These are phyloP conservation scores for Luehdorfia chinensis DNA, from an alignment of 1,140 invertebrate genomes.

Conservation along the genomic window DNA sequence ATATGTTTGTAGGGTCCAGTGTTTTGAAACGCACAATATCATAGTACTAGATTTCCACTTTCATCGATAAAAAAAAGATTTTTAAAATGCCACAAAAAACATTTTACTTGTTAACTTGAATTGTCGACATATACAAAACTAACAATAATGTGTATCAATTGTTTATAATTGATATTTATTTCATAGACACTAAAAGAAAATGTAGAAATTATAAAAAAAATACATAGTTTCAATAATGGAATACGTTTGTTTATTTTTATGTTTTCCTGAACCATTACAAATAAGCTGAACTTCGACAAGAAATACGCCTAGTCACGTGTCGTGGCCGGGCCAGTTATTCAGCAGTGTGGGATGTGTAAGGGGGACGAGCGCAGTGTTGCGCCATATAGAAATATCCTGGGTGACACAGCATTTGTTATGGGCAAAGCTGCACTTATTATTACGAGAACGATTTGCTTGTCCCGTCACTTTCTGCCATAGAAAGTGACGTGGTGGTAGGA, in stretches of 20 bases:
- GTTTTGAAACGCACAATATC: conserved; percentile 73
- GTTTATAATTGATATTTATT: conserved; percentile 75
- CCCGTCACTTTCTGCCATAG: no score
- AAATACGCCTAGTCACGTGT: no score
- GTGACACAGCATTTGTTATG: no score
- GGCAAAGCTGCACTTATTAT: no score
- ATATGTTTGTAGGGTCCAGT: conserved; percentile 76
- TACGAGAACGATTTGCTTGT: no score
- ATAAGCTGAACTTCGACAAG: no score
- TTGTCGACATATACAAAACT: conserved; percentile 73
- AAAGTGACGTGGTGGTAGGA: no score
- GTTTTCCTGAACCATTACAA: no score
- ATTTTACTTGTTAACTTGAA: conserved; percentile 64
- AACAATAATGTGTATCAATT: conserved; percentile 73
- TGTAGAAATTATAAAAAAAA: conserved; percentile 74
- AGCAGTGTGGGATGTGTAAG: no score
- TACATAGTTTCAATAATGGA: conserved; percentile 74
- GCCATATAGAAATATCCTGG: no score
- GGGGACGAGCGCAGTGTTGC: no score
- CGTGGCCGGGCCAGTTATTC: no score
- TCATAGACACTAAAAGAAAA: conserved; percentile 71
- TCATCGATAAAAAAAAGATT: conserved; percentile 62
- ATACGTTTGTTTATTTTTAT: conserved; percentile 46
- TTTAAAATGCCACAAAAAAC: conserved; percentile 58
- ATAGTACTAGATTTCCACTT: conserved; percentile 73